Percentiles rank a stretch among this genome's conserved stretches.
phyloP scores from a whole-genome alignment of 2,797 vertebrate genomes.

The Numenius phaeopus region DNA sequence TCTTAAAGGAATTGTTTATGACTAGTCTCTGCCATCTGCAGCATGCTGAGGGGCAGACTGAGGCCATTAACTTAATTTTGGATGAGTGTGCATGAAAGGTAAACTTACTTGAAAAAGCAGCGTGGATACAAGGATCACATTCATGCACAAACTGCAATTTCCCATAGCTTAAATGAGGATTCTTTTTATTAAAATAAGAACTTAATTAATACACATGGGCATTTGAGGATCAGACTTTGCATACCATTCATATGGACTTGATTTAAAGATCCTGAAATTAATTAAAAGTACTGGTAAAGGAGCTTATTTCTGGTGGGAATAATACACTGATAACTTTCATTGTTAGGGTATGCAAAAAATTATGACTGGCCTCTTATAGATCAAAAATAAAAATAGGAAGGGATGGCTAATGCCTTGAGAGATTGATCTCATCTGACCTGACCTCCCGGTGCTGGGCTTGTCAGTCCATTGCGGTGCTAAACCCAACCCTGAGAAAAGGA shows the following conservation, averaged over 20 bases:
- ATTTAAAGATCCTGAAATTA: conserved; percentile 56
- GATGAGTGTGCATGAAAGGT: conserved; percentile 14
- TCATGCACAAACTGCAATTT: conserved; percentile 27
- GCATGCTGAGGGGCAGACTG: neutral
- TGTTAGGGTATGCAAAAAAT: neutral
- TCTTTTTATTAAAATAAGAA: conserved; percentile 51
- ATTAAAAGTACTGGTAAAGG: neutral
- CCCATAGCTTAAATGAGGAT: conserved; percentile 44
- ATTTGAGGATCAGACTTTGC: conserved; percentile 32
- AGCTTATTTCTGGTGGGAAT: neutral
- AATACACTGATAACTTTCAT: neutral
- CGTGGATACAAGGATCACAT: neutral
- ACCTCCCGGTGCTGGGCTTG: neutral
- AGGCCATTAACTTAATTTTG: conserved; percentile 37
- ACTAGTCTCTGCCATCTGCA: neutral
- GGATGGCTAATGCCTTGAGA: neutral
- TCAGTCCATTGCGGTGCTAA: neutral
- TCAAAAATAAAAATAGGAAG: neutral
- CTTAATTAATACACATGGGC: conserved; percentile 61
- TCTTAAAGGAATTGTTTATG: conserved; percentile 9
- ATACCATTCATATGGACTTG: conserved; percentile 10
- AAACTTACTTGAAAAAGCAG: neutral
- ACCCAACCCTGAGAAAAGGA: neutral
- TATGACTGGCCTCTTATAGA: neutral
- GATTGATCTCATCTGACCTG: neutral